These are phyloP conservation scores for Chironomus riparius DNA, from an alignment of 2,888 invertebrate species.

Conservation along the genomic window DNA sequence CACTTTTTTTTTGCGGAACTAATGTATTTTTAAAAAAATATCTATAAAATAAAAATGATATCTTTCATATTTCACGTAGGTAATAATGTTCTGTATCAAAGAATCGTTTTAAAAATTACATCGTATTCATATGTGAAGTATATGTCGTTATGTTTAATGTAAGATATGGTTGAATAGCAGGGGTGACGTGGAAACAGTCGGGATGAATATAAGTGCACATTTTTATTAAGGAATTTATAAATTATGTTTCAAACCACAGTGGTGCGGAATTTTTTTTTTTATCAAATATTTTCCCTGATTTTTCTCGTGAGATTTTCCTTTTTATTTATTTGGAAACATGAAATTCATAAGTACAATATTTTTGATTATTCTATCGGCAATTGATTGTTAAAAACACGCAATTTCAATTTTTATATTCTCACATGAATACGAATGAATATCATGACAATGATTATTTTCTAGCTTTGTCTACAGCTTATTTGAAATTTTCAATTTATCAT, in stretches of 20 bases:
- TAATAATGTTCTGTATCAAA: background rate
- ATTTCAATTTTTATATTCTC: conserved; percentile 3
- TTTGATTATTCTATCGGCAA: background rate
- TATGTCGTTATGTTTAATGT: conserved; percentile 17
- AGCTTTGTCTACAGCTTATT: no score
- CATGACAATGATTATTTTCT: no score
- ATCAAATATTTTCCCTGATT: conserved; percentile 16
- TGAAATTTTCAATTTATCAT: no score
- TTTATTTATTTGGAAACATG: background rate
- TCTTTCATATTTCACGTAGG: background rate
- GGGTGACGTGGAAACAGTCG: conserved; percentile 14
- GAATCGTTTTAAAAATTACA: conserved; percentile 14
- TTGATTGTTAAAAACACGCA: conserved; percentile 8
- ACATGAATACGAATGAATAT: no score
- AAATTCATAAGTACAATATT: no score
- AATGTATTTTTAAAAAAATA: background rate
- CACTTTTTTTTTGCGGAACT: no score
- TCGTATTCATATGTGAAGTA: background rate
- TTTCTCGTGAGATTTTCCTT: conserved; percentile 11
- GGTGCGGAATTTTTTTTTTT: conserved; percentile 11
- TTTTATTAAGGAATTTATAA: conserved; percentile 10
- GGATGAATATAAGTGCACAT: conserved; percentile 5
- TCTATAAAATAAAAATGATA: background rate
- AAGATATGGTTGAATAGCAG: conserved; percentile 20
- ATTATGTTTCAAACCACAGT: conserved; percentile 19